These are phyloP conservation scores for Hozukius guyotensis DNA, from an alignment of 2,797 vertebrate species.

Conservation along the genomic window DNA sequence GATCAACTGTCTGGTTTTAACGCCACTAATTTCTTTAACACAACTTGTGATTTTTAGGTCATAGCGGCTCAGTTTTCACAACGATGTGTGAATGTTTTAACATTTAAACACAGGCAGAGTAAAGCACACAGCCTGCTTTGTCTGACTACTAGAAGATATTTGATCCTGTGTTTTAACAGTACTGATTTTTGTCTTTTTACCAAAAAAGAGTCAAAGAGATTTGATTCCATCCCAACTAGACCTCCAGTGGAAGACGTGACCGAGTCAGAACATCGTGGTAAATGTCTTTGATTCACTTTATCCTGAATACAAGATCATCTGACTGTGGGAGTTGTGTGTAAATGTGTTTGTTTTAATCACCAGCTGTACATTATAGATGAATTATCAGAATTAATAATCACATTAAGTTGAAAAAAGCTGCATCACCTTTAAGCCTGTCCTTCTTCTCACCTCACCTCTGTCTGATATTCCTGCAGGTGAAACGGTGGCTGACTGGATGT, in stretches of 20 bases:
- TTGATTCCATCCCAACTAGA: neutral
- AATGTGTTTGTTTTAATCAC: neutral
- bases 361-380: neutral
- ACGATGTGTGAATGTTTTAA: no score
- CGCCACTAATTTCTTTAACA: no score
- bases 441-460: neutral
- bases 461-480: neutral
- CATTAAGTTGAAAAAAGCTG: neutral
- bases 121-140: no score
- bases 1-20: no score
- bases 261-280: neutral
- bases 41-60: no score
- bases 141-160: no score
- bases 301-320: neutral
- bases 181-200: neutral
- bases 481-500: neutral
- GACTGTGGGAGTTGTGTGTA: neutral
- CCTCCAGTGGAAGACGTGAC: neutral
- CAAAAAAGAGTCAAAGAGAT: neutral
- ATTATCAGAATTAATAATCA: neutral
- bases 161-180: no score
- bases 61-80: no score
- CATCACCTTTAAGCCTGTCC: neutral
- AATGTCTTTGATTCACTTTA: neutral
- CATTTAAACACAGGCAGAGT: no score